phyloP scores from a whole-genome alignment of 1,140 invertebrate species.

The Nixonia krombeini region DNA sequence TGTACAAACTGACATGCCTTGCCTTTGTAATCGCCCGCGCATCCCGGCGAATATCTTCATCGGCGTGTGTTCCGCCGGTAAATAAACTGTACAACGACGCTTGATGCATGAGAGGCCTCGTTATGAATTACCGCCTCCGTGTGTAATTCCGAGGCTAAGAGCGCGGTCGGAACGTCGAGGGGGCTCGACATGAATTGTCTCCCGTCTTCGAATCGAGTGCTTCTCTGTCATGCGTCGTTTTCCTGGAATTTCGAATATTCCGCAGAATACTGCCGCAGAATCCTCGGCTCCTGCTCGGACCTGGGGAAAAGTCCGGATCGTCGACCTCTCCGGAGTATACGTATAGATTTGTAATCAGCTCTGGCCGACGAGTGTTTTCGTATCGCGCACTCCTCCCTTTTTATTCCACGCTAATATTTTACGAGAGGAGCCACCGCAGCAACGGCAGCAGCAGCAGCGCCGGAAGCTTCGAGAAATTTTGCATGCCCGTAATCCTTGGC shows the following conservation, averaged over 20 bases:
- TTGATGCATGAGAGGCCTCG: not conserved
- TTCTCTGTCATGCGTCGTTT: conserved; percentile 20
- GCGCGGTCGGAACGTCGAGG: conserved; percentile 8
- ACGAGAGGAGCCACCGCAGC: conserved; percentile 29
- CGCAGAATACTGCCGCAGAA: too few species aligned
- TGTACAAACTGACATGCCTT: too few species aligned
- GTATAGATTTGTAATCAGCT: conserved; percentile 4
- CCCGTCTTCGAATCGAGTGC: conserved; percentile 33
- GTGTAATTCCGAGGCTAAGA: conserved; percentile 15
- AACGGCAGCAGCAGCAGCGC: conserved; percentile 9
- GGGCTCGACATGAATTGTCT: too few species aligned
- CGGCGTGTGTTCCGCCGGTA: not conserved
- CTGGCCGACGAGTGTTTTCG: not conserved
- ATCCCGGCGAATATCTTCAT: too few species aligned
- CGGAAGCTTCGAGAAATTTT: conserved; percentile 44
- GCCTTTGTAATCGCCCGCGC: too few species aligned
- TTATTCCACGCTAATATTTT: conserved; percentile 39
- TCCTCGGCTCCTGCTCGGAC: too few species aligned
- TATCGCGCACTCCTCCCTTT: conserved; percentile 6
- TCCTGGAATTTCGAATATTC: conserved; percentile 49
- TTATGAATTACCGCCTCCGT: conserved; percentile 18
- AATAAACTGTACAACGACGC: not conserved
- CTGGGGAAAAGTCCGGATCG: too few species aligned
- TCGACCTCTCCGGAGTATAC: not conserved
- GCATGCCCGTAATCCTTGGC: conserved; percentile 53